Percentiles rank a stretch among this genome's conserved stretches.
phyloP scores from a whole-genome alignment of 2,888 invertebrate species.

The Pandemis cinnamomeana region DNA sequence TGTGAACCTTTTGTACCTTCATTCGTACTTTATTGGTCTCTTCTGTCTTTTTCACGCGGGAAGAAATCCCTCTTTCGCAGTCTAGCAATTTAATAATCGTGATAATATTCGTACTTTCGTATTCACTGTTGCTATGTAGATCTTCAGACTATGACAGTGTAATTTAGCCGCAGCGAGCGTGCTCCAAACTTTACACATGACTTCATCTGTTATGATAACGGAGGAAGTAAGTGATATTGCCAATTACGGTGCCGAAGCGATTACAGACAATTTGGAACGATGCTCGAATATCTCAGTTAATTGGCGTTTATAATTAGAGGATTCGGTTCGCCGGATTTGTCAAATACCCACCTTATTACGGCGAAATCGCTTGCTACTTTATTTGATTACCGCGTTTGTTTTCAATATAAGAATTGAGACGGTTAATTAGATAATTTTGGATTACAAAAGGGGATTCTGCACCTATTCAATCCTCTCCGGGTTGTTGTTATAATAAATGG shows the following conservation, averaged over 20 bases:
- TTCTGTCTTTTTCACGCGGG: neutral
- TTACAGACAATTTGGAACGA: constrained; percentile 49
- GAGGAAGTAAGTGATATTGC: constrained; percentile 48
- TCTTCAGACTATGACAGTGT: neutral
- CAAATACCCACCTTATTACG: constrained; percentile 39
- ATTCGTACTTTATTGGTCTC: neutral
- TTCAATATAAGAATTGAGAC: constrained; percentile 33
- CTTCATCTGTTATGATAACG: constrained; percentile 34
- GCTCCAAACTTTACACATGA: constrained; percentile 25
- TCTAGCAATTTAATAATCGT: neutral
- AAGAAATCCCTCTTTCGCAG: neutral
- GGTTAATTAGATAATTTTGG: constrained; percentile 41
- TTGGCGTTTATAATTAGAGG: constrained; percentile 55
- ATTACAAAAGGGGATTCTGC: constrained; percentile 38
- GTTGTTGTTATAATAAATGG: constrained; percentile 39
- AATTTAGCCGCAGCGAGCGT: constrained; percentile 5
- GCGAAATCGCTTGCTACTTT: constrained; percentile 35
- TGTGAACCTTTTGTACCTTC: neutral
- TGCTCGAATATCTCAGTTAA: constrained; percentile 51
- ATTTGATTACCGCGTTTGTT: constrained; percentile 48
- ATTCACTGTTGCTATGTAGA: neutral
- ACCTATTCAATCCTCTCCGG: constrained; percentile 35
- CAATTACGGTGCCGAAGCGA: constrained; percentile 50
- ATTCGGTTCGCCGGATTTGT: constrained; percentile 48
- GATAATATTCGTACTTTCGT: neutral